Base-by-base conservation (phyloP, 1,140 invertebrate genomes). In the Leptinotarsa undecemlineata region DNA sequence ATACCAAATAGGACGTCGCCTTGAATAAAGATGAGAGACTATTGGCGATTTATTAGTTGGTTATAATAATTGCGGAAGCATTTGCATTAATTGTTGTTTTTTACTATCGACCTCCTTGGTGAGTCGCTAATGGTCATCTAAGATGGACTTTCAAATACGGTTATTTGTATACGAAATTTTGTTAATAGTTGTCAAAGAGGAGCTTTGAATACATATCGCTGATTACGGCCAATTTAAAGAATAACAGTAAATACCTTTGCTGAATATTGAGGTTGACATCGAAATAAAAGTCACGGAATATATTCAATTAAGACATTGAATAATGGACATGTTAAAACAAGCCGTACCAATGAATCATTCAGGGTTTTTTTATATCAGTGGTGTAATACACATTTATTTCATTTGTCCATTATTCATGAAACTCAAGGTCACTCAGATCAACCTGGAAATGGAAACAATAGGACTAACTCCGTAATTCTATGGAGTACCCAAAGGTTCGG, bases 1-100 rank as follows among this genome's bases (percentile, higher is more conserved):
- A 73, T 73, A 73, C 71, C 71, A 73, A 73, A 73, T 73, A 48
- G 19, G 42, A 48, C 6, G 42, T 19, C 15, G n/a, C 33, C 26
- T 66, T 48, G 71, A 73, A 73, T 73, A 73, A 23, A 73, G 48
- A 73, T 23, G 1, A 48, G 42, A 6, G 64, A 57, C 15, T 19
- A 19, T 4, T 57, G 6, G n/a, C 15, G 51, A 57, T 57, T 57
- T 57, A 57, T 57, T 57, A 57, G 17, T 57, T 57, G 0, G n/a
- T 5, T 19, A 17, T 19, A 19, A 57, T 57, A 57, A 57, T 57
- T 57, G 51, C 51, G 51, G 51, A 57, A 57, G 51, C 51, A 57
- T 57, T 57, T 57, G 51, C 51, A 57, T 57, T 57, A 57, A 57
- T 57, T 57, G 15, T 4, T 19, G 51, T 2, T 57, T 57, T 15